Evolutionary conservation across 2,797 vertebrate species (phyloP).

Genomic region (Tolypeutes matacus): DNA sequence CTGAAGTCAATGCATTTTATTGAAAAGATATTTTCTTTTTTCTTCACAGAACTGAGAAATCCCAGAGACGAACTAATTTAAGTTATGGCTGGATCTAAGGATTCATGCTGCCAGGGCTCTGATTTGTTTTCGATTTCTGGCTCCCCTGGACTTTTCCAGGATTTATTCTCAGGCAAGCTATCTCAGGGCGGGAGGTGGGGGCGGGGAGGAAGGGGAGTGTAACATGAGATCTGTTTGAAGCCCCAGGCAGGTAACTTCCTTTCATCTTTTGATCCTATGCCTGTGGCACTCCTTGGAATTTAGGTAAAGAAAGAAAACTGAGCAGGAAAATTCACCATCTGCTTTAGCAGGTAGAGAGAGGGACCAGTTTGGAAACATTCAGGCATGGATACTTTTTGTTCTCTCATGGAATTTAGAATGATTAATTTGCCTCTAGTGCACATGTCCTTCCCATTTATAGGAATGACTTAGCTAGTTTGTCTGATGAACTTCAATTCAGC

Average conservation of each 20-base stretch:
- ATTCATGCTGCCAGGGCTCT: accelerated
- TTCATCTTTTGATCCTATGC: not conserved
- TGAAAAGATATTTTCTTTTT: not conserved
- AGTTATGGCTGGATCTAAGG: not conserved
- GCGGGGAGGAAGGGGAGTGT: too few relatives aligned
- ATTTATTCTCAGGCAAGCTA: not conserved
- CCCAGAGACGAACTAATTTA: not conserved
- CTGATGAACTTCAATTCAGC: not conserved
- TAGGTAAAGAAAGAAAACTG: not conserved
- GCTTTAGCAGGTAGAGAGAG: too few relatives aligned
- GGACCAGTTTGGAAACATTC: not conserved
- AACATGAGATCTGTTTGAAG: not conserved
- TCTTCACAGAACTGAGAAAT: not conserved
- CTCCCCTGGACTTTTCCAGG: not conserved
- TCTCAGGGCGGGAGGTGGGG: accelerated
- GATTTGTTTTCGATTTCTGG: not conserved
- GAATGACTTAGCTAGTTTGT: not conserved
- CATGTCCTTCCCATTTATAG: not conserved
- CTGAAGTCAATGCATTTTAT: not conserved
- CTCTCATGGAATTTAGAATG: not conserved
- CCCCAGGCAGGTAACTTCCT: not conserved
- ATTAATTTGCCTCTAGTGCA: not conserved
- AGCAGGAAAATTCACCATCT: not conserved
- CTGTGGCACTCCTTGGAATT: not conserved
- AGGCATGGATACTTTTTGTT: not conserved